A percentile compares a stretch with the other conserved stretches of the same genome.
phyloP scores from a whole-genome alignment of 2,888 invertebrate species.

The Serripes groenlandicus region DNA sequence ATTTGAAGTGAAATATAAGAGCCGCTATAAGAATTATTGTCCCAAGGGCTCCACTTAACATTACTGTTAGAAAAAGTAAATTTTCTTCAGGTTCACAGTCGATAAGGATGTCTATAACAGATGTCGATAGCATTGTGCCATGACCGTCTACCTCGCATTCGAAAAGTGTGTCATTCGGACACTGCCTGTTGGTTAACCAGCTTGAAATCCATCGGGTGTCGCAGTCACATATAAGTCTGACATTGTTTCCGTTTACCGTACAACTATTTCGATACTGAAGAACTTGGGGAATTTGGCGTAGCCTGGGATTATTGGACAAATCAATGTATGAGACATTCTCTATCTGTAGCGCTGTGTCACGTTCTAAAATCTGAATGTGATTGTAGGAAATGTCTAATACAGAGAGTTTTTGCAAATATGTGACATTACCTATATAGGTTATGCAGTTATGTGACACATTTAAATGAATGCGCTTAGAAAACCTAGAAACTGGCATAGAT shows the following conservation, averaged over 20 bases:
- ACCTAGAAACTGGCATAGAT: constrained; percentile 26
- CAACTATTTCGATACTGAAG: constrained; percentile 43
- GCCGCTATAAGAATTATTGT: constrained; percentile 21
- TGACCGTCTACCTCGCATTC: constrained; percentile 31
- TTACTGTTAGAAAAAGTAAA: background rate
- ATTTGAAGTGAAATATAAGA: constrained; percentile 10
- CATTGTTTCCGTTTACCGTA: constrained; percentile 12
- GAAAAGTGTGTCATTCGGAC: constrained; percentile 23
- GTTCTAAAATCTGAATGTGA: constrained; percentile 13
- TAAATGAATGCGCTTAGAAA: constrained; percentile 30
- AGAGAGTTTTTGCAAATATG: constrained; percentile 20
- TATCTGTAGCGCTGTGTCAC: constrained; percentile 4
- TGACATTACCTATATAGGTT: constrained; percentile 14
- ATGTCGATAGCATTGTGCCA: constrained; percentile 2
- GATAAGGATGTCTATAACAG: constrained; percentile 5
- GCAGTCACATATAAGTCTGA: constrained; percentile 36
- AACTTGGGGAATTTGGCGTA: constrained; percentile 30
- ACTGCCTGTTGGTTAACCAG: constrained; percentile 28
- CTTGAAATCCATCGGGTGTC: constrained; percentile 33
- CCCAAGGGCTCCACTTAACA: constrained; percentile 6
- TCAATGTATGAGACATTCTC: constrained; percentile 43
- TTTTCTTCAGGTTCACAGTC: constrained; percentile 10
- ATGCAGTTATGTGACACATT: constrained; percentile 39
- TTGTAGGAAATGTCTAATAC: constrained; percentile 40
- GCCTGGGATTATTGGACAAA: constrained; percentile 34